phyloP scores from a whole-genome alignment of 2,797 vertebrate genomes.

The Meda fulgida region DNA sequence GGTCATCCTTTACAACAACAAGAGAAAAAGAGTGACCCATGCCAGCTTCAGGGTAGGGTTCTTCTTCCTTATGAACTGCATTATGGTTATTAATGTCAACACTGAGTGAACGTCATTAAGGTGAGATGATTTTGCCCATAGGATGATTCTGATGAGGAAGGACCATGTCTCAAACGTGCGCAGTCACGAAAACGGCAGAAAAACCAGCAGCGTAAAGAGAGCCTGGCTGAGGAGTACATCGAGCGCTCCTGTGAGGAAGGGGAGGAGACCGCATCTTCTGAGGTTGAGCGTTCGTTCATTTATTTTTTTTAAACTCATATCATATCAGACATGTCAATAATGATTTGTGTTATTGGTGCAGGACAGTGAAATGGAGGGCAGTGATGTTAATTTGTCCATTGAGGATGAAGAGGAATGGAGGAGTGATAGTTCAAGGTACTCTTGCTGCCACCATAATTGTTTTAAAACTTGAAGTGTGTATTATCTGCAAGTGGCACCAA shows the following conservation, averaged over 20 bases:
- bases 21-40: constrained; percentile 82
- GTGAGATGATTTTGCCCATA: constrained; percentile 53
- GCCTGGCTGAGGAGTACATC: constrained; percentile 69
- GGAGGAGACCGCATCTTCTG: constrained; percentile 83
- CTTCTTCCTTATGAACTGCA: neutral
- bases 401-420: constrained; percentile 91
- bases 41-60: constrained; percentile 74
- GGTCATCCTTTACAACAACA: constrained; percentile 82
- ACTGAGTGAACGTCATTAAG: neutral
- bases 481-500: neutral
- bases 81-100: neutral
- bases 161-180: constrained; percentile 69
- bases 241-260: constrained; percentile 90
- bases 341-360: constrained; percentile 51
- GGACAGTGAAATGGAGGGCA: constrained; percentile 80
- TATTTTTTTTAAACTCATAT: neutral
- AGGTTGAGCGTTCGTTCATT: constrained; percentile 58
- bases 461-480: neutral
- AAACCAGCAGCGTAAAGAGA: constrained; percentile 69
- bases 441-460: neutral
- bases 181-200: constrained; percentile 66
- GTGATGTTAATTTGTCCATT: constrained; percentile 81
- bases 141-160: constrained; percentile 87
- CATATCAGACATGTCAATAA: neutral
- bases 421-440: constrained; percentile 91